Conservation (phyloP, 1,140 invertebrate species). For the Papilio aristodemus region DNA sequence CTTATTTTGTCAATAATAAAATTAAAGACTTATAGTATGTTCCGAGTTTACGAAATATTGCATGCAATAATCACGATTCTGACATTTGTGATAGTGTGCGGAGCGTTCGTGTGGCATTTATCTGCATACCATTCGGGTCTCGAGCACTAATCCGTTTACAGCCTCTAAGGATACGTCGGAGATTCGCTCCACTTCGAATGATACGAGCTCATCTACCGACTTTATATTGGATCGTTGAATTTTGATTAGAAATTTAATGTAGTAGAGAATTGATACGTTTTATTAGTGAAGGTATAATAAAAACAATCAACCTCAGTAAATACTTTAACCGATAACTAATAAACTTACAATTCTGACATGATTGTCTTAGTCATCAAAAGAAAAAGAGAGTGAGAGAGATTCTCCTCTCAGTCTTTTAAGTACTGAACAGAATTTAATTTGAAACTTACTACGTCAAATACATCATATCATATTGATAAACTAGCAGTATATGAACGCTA, state of each 20-base stretch:
- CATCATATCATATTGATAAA: too few relatives aligned
- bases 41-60: constrained; percentile 63
- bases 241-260: background rate
- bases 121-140: constrained; percentile 57
- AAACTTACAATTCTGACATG: too few relatives aligned
- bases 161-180: constrained; percentile 17
- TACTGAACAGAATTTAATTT: too few relatives aligned
- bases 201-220: background rate
- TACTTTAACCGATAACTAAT: too few relatives aligned
- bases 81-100: constrained; percentile 72
- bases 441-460: too few relatives aligned
- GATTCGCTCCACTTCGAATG: constrained; percentile 12
- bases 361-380: too few relatives aligned
- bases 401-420: too few relatives aligned
- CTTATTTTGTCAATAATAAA: background rate
- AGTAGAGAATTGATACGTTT: background rate
- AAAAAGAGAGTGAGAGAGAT: too few relatives aligned
- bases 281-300: background rate
- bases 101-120: constrained; percentile 72
- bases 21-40: background rate
- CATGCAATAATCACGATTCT: constrained; percentile 75
- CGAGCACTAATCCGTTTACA: constrained; percentile 25
- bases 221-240: constrained; percentile 8
- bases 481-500: too few relatives aligned
- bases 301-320: too few relatives aligned